phyloP scores from a whole-genome alignment of 2,113 vertebrate species.

The Cavia aperea region DNA sequence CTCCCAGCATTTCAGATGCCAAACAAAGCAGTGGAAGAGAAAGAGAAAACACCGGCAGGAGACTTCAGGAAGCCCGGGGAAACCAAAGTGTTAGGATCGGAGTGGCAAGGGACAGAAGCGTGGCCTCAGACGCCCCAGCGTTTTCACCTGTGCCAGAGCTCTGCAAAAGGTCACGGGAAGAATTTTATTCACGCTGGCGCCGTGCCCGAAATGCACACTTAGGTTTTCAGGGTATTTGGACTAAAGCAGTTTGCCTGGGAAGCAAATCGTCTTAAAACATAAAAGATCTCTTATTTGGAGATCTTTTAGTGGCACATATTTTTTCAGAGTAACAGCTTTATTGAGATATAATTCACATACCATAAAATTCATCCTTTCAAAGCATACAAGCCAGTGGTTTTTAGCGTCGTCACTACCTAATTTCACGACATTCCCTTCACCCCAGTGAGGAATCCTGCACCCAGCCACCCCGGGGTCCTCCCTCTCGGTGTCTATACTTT shows the following conservation, averaged over 20 bases:
- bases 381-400: background rate
- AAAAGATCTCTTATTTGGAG: background rate
- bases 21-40: background rate
- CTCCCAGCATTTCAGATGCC: background rate
- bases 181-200: conserved; percentile 1
- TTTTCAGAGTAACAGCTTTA: background rate
- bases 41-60: background rate
- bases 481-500: background rate
- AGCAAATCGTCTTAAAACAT: conserved; percentile 33
- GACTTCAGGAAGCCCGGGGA: background rate
- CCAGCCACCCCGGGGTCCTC: background rate
- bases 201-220: background rate
- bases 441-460: background rate
- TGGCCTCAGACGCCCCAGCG: background rate
- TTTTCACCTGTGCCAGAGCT: background rate
- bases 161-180: background rate
- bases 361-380: conserved; percentile 24
- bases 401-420: background rate
- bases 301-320: background rate
- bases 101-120: background rate
- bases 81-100: background rate
- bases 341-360: conserved; percentile 10
- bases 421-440: background rate
- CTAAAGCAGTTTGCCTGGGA: background rate
- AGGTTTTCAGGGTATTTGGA: conserved; percentile 22